A percentile compares a stretch with the other conserved stretches of the same genome.
Conservation (phyloP, 35 echinoderm and acorn worm genomes). For the Anneissia japonica region DNA sequence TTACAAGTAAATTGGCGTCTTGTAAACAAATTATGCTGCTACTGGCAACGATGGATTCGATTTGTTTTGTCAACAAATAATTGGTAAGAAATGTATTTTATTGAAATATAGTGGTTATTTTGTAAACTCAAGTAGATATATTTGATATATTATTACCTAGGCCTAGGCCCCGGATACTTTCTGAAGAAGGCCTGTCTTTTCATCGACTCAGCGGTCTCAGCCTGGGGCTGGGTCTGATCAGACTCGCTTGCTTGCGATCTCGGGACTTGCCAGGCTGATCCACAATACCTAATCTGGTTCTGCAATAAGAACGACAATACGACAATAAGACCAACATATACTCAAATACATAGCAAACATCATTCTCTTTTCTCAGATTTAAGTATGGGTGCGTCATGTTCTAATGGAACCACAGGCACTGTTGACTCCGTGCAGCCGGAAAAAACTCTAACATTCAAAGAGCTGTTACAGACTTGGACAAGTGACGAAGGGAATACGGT, state of each 20-base stretch:
- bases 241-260: too few species aligned
- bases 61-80: background rate
- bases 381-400: background rate
- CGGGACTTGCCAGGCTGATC: too few species aligned
- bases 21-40: background rate
- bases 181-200: too few species aligned
- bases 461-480: background rate
- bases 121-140: background rate
- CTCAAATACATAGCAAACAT: too few species aligned
- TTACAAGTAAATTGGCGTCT: background rate
- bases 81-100: background rate
- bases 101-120: background rate
- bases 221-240: too few species aligned
- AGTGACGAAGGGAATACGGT: background rate
- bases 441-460: background rate
- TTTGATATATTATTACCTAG: too few species aligned
- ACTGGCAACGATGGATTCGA: background rate
- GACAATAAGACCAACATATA: too few species aligned
- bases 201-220: too few species aligned
- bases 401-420: background rate
- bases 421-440: background rate
- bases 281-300: too few species aligned
- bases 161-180: too few species aligned
- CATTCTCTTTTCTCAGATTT: too few species aligned
- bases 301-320: too few species aligned